These are phyloP conservation scores for Stratiomys singularior DNA, from an alignment of 2,888 invertebrate species.

Conservation along the genomic window DNA sequence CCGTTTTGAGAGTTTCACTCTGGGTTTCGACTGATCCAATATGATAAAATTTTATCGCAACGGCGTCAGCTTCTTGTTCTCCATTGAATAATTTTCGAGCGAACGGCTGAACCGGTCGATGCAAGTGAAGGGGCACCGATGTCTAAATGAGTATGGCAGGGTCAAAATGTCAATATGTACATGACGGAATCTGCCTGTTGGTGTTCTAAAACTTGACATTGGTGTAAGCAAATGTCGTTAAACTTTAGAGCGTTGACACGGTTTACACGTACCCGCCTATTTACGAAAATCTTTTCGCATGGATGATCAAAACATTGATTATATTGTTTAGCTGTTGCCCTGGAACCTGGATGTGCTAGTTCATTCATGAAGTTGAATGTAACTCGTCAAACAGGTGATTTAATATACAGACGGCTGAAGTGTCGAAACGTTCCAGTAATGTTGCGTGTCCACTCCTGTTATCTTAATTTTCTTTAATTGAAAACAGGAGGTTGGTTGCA, in stretches of 20 bases:
- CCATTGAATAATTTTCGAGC: constrained; percentile 39
- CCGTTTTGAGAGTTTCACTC: constrained; percentile 58
- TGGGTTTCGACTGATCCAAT: constrained; percentile 63
- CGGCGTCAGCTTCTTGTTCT: constrained; percentile 48
- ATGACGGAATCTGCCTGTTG: background rate
- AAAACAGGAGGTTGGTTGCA: background rate
- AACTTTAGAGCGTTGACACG: constrained; percentile 18
- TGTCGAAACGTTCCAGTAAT: background rate
- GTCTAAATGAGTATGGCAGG: constrained; percentile 8
- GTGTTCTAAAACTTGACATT: background rate
- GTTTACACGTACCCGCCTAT: background rate
- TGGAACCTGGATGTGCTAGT: constrained; percentile 3
- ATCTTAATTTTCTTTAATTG: background rate
- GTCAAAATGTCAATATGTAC: background rate
- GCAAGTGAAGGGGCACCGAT: constrained; percentile 35
- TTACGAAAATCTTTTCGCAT: constrained; percentile 24
- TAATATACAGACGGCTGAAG: constrained; percentile 50
- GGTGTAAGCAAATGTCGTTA: background rate
- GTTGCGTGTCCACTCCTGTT: background rate
- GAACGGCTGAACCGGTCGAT: constrained; percentile 44
- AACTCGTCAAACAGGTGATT: background rate
- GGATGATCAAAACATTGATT: constrained; percentile 28
- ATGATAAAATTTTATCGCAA: constrained; percentile 45
- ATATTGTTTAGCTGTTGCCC: constrained; percentile 43
- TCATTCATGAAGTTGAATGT: constrained; percentile 16